Base-by-base conservation (phyloP, 30 jellyfish, hydroid and myxozoan genomes). In the Turritopsis rubra region DNA sequence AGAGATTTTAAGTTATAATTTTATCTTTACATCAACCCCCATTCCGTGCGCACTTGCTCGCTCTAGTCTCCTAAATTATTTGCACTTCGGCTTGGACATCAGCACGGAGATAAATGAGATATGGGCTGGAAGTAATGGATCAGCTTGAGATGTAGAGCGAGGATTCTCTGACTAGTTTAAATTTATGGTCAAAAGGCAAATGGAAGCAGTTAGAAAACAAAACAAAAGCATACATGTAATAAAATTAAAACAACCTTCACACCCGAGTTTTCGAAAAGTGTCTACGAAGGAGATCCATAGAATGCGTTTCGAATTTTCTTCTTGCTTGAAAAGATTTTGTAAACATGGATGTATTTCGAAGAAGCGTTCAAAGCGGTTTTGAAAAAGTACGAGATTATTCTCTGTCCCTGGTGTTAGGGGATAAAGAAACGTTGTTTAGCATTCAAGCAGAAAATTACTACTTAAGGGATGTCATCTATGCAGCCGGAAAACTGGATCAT, bases 341-440 rank as follows among this genome's bases (percentile, higher is more conserved):
- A 75, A 21, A 75, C 52, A 78, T 78, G 85, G 85, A 78, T 21
- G 28, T 31, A 16, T 31, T 78, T 78, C 28, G 79, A 31, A 78
- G 53, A 78, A 29, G 78, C 26, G 30, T 78, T 31, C 85, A 78
- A 86, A n/a, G 86, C 52, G 72, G 94, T 52, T 52, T 53, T 41
- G 72, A 70, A 71, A 53, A 86, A 81, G 53, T 71, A 30, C 73
- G 89, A 74, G 71, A 70, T 23, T 41, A 27, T 79, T 29, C 94
- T 86, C 71, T 21, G 41, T 25, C 85, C 23, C 27, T 60, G 52
- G 84, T 70, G 9, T 52, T 21, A 24, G 79, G 85, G 0, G 85
- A 78, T 20, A 78, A 78, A 78, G 85, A 78, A 20, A 29, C 85
- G 27, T 21, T 78, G 23, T 52, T 29, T 53, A 29, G 53, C 30